Evolutionary conservation across 2,113 vertebrate genomes (phyloP), one percentile per base, ranked within the genome.

Genomic region (Python bivittatus): DNA sequence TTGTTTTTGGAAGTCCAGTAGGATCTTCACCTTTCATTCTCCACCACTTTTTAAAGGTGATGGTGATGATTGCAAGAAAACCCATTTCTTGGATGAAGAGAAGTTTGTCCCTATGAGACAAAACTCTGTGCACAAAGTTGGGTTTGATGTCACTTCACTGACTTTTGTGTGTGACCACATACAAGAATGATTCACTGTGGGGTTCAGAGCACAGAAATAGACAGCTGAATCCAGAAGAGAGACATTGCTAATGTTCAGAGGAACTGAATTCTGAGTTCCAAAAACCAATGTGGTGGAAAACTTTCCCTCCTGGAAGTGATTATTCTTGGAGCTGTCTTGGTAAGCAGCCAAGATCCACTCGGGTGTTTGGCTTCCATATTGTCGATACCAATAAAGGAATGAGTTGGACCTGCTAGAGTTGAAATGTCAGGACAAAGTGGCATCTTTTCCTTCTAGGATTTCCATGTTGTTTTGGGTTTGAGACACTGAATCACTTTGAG

Each of bases 161-260:
- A 17, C 42, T 86, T 68, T 93, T 94, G 83, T 60, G 86, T 1
- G 23, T 57, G 53, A 1, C 25, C 13, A 54, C 27, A 58, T 7
- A 10, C 10, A 64, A 38, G 4, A 22, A 8, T 58, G 0, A 61
- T 38, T 38, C 93, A 92, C 84, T 91, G 93, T 95, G 94, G 88
- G 13, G 1, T 64, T 88, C 90, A 95, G 87, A 72, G 91, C 86
- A 84, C 94, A 93, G 54, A n/a, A 91, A 86, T 90, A 95, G 15
- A 94, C 87, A 7, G 91, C 94, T 58, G 17, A 48, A 38, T 95
- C 90, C 56, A 91, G 89, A 4, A 87, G 23, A 56, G 44, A 85
- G 68, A 88, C 54, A 27, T n/a, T 33, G 54, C 33, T n/a, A 13
- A 93, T 91, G 6, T 7, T 58, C 88, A 95, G 88, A 86, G 84